phyloP scores from a whole-genome alignment of 2,113 vertebrate genomes.

The Sander vitreus region DNA sequence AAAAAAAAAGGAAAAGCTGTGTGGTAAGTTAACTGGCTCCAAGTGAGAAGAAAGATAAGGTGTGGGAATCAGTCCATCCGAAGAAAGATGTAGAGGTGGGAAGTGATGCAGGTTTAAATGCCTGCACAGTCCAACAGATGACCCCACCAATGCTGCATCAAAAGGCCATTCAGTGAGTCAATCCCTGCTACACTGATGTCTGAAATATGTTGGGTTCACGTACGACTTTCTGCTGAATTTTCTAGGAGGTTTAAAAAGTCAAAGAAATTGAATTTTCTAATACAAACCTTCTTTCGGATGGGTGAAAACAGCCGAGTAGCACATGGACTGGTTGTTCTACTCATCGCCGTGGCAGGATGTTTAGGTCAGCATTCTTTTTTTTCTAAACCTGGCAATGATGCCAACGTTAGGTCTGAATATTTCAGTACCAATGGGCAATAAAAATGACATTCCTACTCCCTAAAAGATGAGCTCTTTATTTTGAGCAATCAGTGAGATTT shows the following conservation, averaged over 20 bases:
- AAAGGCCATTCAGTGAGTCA: neutral
- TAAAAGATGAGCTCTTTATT: constrained; percentile 6
- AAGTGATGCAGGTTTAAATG: constrained; percentile 33
- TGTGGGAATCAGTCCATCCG: constrained; percentile 30
- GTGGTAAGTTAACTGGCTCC: constrained; percentile 25
- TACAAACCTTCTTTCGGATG: neutral
- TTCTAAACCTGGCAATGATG: neutral
- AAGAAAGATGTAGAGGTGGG: constrained; percentile 24
- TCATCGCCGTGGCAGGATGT: neutral
- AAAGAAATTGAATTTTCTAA: constrained; percentile 7
- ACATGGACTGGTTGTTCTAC: neutral
- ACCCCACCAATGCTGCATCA: constrained; percentile 11
- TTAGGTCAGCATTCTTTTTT: neutral
- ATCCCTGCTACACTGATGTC: constrained; percentile 13
- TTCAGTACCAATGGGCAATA: neutral
- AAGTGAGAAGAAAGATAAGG: constrained; percentile 24
- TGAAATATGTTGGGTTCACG: neutral
- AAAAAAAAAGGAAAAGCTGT: constrained; percentile 42
- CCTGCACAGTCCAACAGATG: constrained; percentile 3
- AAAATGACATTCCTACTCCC: neutral
- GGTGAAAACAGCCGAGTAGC: neutral
- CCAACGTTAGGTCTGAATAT: neutral
- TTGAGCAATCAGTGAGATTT: neutral
- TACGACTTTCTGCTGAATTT: neutral
- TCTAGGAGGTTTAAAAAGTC: neutral